Evolutionary conservation across 2,888 invertebrate species (phyloP), one percentile per base, ranked within the genome.

Genomic region (Pogonocherus hispidulus): DNA sequence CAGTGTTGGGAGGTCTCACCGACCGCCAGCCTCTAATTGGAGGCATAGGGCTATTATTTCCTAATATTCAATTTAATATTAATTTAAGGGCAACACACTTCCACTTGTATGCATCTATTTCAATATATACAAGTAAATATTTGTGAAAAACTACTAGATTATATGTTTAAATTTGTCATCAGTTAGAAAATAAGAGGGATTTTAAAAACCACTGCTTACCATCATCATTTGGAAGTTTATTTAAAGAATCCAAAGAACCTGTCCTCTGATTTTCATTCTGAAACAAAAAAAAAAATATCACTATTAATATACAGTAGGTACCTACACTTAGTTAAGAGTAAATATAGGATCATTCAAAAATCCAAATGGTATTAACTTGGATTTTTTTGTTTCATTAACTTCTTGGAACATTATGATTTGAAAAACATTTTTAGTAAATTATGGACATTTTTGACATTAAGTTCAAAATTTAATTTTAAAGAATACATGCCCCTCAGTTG

Each of bases 1-100:
- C 88, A 86, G 78, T 73, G 49, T 72, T 80, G 74, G 74, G 89
- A 85, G 86, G 89, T 87, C 86, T 88, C 84, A 90, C 90, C 86
- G 82, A 87, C 88, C 88, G 88, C 90, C 88, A 86, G 78, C 85
- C 85, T 77, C 83, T 80, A 71, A 84, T 80, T 67, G 84, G 83
- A 73, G 84, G 82, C 74, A 84, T 75, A 69, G 83, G 81, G 68
- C 80, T 74, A 70, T 79, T 80, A 76, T 76, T 77, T 76, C 82
- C 82, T 84, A 81, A 76, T 46, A 55, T 59, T 27, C 52, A 60
- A 59, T 63, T 37, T 22, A 62, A 46, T n/a, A 52, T 62, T 32
- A 64, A 67, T 52, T 64, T 52, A 49, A 51, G 22, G 5, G n/a
- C 16, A 2, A 32, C 35, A 44, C n/a, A 44, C 52, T 46, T 8